Percentiles rank a stretch among this genome's conserved stretches.
phyloP scores from a whole-genome alignment of 2,113 vertebrate genomes.

The Strix uralensis region DNA sequence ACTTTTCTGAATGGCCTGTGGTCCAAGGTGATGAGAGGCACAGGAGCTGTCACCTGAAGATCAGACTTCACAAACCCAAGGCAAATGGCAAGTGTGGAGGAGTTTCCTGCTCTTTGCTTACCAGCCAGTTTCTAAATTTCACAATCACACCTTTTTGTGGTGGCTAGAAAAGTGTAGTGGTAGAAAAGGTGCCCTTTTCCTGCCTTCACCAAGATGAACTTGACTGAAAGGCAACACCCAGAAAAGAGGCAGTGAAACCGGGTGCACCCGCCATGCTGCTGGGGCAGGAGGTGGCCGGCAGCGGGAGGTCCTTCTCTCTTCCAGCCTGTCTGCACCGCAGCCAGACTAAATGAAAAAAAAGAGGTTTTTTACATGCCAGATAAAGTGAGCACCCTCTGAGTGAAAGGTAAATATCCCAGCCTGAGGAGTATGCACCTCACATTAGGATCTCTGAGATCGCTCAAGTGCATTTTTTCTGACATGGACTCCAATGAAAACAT shows the following conservation, averaged over 20 bases:
- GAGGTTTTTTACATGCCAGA: background rate
- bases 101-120: background rate
- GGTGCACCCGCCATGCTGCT: accelerated
- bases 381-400: background rate
- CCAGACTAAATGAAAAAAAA: background rate
- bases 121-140: background rate
- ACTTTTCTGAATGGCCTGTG: background rate
- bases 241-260: background rate
- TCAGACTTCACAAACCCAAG: background rate
- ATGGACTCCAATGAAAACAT: background rate
- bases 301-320: background rate
- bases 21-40: background rate
- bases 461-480: background rate
- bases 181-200: background rate
- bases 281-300: background rate
- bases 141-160: background rate
- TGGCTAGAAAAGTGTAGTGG: too few relatives aligned
- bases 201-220: background rate
- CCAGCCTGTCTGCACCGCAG: background rate
- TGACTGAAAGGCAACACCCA: background rate
- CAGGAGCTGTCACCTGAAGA: background rate
- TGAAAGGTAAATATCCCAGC: background rate
- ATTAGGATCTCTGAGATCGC: background rate
- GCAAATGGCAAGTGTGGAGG: accelerated
- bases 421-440: background rate